Evolutionary conservation across 2,113 vertebrate genomes (phyloP).

Genomic region (Lycocorax pyrrhopterus): DNA sequence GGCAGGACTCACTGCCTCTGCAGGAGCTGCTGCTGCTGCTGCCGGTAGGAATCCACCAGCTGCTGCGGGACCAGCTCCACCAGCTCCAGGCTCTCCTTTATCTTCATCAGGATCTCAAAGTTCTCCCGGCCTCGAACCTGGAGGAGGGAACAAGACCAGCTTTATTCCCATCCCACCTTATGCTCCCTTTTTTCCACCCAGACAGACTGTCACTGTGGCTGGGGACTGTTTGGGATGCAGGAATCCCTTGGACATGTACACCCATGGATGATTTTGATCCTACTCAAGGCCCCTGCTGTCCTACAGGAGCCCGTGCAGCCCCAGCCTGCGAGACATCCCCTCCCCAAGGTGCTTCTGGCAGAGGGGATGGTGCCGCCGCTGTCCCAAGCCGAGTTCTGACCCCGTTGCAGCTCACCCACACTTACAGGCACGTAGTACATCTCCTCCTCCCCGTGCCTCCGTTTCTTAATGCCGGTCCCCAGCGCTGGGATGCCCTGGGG

Average conservation of each 20-base stretch:
- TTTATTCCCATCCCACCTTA: fast-evolving
- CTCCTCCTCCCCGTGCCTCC: conserved; percentile 92
- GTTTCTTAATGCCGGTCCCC: conserved; percentile 83
- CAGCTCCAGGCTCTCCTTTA: conserved; percentile 95
- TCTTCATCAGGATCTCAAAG: conserved; percentile 96
- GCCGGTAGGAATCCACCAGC: conserved; percentile 90
- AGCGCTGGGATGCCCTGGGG: conserved; percentile 82
- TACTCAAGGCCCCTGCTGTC: neutral
- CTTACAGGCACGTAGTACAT: conserved; percentile 93
- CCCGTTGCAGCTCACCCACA: neutral
- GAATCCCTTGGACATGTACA: fast-evolving
- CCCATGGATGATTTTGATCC: neutral
- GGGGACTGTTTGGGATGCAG: fast-evolving
- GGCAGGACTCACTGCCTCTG: conserved; percentile 88
- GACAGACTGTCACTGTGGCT: neutral
- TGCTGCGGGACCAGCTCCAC: conserved; percentile 92
- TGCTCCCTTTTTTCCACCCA: neutral
- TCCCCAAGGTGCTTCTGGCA: neutral
- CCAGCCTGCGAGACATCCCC: neutral
- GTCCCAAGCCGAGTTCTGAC: fast-evolving
- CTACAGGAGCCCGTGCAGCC: neutral
- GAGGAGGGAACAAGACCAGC: neutral
- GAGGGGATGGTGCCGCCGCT: fast-evolving
- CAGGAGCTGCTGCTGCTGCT: conserved; percentile 94
- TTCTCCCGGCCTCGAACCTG: conserved; percentile 95